Evolutionary conservation across 2,888 invertebrate species (phyloP).

Genomic region (Micropterix aruncella): DNA sequence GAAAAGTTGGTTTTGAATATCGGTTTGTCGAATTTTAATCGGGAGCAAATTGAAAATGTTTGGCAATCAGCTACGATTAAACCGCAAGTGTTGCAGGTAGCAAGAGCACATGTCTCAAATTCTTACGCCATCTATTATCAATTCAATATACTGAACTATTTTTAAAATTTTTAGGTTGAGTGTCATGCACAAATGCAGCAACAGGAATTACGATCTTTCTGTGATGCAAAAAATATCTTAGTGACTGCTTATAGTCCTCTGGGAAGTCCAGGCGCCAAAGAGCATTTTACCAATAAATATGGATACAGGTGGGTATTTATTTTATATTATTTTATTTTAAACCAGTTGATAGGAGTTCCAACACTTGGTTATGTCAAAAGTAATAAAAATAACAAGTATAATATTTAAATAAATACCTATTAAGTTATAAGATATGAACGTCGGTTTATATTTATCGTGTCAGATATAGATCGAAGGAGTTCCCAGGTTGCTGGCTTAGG

Average conservation of each 20-base stretch:
- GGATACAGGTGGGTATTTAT: constrained; percentile 47
- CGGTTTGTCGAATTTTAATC: constrained; percentile 70
- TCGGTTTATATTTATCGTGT: too few relatives aligned
- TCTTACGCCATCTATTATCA: constrained; percentile 21
- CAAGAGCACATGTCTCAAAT: constrained; percentile 5
- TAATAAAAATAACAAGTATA: too few relatives aligned
- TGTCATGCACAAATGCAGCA: constrained; percentile 68
- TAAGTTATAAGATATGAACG: too few relatives aligned
- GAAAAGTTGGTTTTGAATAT: constrained; percentile 52
- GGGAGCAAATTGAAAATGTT: constrained; percentile 48
- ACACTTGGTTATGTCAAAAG: too few relatives aligned
- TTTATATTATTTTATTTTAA: too few relatives aligned
- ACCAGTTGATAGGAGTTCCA: too few relatives aligned
- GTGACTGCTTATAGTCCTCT: constrained; percentile 60
- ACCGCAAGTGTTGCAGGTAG: constrained; percentile 51
- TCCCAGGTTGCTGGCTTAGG: too few relatives aligned
- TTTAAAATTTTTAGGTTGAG: constrained; percentile 40
- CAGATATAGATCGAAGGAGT: too few relatives aligned
- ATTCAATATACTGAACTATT: constrained; percentile 15
- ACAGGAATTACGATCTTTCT: constrained; percentile 42
- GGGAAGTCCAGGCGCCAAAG: constrained; percentile 55
- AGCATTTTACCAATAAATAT: constrained; percentile 46
- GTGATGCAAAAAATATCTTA: constrained; percentile 44
- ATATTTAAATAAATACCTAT: too few relatives aligned
- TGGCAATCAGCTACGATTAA: constrained; percentile 44